Evolutionary conservation across 2,797 vertebrate genomes (phyloP).

Genomic region (Halcyon leucocephala): DNA sequence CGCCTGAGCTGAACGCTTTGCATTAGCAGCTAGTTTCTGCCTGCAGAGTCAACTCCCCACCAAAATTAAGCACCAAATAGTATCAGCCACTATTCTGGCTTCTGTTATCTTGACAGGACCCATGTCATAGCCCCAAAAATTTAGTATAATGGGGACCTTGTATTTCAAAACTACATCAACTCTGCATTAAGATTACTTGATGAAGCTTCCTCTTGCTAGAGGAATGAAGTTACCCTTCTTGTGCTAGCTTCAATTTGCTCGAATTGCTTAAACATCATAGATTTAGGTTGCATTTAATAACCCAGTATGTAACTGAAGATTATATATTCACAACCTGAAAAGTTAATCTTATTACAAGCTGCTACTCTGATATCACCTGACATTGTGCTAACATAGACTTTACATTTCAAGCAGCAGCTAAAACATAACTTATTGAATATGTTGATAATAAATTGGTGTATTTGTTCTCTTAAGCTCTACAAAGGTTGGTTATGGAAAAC

Average conservation of each 20-base stretch:
- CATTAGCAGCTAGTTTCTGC: neutral
- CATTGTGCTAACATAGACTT: slow-evolving; percentile 64
- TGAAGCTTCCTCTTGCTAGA: slow-evolving; percentile 11
- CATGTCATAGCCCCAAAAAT: neutral
- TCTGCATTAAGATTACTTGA: slow-evolving; percentile 45
- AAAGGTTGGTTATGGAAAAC: slow-evolving; percentile 54
- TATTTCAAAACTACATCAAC: slow-evolving; percentile 21
- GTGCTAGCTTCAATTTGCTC: neutral
- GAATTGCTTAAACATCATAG: slow-evolving; percentile 32
- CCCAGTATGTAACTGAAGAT: slow-evolving; percentile 44
- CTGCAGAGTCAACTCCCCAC: neutral
- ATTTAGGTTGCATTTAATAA: slow-evolving; percentile 56
- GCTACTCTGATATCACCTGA: slow-evolving; percentile 64
- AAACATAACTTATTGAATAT: slow-evolving; percentile 60
- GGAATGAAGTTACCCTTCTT: neutral
- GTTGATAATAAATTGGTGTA: slow-evolving; percentile 31
- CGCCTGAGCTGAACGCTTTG: neutral
- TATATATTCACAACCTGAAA: slow-evolving; percentile 60
- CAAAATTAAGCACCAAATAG: neutral
- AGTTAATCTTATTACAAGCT: slow-evolving; percentile 71
- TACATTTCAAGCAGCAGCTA: slow-evolving; percentile 60
- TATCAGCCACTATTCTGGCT: neutral
- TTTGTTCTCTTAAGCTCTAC: slow-evolving; percentile 66
- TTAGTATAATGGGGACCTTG: neutral
- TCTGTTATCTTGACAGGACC: neutral